A percentile compares a stretch with the other conserved stretches of the same genome.
Conservation (phyloP, 2,797 vertebrate species). For the Siniperca obscura region DNA sequence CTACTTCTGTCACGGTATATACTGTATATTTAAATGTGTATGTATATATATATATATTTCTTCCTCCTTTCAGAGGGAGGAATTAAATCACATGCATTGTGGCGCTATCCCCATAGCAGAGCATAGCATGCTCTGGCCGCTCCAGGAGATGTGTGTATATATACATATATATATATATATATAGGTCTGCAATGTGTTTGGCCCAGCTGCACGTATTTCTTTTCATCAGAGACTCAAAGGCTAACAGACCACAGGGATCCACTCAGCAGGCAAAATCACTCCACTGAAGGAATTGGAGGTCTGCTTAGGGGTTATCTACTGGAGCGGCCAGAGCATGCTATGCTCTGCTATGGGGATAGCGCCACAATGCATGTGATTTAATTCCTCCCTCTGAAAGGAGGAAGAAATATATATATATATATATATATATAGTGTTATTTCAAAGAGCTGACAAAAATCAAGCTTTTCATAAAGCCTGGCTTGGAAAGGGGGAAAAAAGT, state of each 20-base stretch:
- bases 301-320: slow-evolving; percentile 57
- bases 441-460: slow-evolving; percentile 54
- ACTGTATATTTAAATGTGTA: background rate
- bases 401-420: slow-evolving; percentile 17
- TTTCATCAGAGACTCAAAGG: slow-evolving; percentile 65
- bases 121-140: no score
- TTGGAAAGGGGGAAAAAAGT: slow-evolving; percentile 26
- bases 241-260: slow-evolving; percentile 48
- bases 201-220: slow-evolving; percentile 39
- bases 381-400: slow-evolving; percentile 41
- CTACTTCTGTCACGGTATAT: background rate
- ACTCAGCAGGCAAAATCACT: slow-evolving; percentile 63
- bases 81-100: no score
- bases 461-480: slow-evolving; percentile 47
- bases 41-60: background rate
- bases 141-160: no score
- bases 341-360: slow-evolving; percentile 39
- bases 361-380: slow-evolving; percentile 61
- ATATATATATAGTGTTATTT: slow-evolving; percentile 42
- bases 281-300: slow-evolving; percentile 34
- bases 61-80: no score
- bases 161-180: no score
- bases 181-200: slow-evolving; percentile 13
- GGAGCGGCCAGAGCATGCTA: slow-evolving; percentile 35
- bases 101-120: no score